These are phyloP conservation scores for Esox lucius DNA, from an alignment of 2,797 vertebrate species.

Conservation along the genomic window DNA sequence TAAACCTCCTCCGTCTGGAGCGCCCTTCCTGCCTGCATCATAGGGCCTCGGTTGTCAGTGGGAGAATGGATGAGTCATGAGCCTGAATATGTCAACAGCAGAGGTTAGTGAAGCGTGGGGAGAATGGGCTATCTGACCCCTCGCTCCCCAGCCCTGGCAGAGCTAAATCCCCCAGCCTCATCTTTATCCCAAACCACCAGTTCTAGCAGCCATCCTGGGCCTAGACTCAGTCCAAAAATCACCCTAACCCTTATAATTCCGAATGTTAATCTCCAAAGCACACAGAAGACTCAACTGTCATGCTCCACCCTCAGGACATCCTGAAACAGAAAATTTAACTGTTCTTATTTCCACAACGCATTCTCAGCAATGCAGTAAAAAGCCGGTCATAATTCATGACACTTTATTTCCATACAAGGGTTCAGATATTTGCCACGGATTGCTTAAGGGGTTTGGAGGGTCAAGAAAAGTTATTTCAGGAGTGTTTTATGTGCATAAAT, in stretches of 20 bases:
- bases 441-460: conserved; percentile 55
- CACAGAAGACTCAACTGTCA: background rate
- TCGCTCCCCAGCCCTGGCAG: background rate
- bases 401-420: conserved; percentile 7
- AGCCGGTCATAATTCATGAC: conserved; percentile 28
- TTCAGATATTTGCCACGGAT: conserved; percentile 18
- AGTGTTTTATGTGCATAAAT: conserved; percentile 62
- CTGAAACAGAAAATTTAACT: background rate
- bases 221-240: background rate
- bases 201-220: background rate
- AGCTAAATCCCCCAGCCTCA: conserved; percentile 7
- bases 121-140: conserved; percentile 45
- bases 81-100: conserved; percentile 37
- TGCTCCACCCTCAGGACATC: background rate
- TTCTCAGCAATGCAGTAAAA: background rate
- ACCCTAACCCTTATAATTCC: background rate
- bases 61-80: conserved; percentile 45
- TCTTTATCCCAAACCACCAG: conserved; percentile 25
- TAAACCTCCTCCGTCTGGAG: background rate
- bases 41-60: conserved; percentile 46
- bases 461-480: conserved; percentile 60
- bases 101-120: conserved; percentile 60
- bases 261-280: background rate
- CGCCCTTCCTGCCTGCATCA: conserved; percentile 1
- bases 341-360: background rate